phyloP scores from a whole-genome alignment of 1,140 invertebrate genomes.

The Muscidifurax raptorellus region DNA sequence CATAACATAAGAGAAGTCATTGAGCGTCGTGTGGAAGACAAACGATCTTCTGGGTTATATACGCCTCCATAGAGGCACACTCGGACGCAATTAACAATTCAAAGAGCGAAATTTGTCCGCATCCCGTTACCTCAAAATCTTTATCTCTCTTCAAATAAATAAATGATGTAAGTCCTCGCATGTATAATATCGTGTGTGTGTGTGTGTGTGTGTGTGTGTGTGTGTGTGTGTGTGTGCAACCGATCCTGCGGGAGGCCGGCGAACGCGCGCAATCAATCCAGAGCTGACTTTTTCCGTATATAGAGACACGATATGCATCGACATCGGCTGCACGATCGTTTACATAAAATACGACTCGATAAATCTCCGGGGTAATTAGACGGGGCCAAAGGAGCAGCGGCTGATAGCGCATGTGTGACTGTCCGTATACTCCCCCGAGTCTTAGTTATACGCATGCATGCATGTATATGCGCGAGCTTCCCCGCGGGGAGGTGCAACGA shows the following conservation, averaged over 20 bases:
- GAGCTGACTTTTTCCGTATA: neutral
- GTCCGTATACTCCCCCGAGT: neutral
- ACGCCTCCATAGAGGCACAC: too few species aligned
- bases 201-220: too few species aligned
- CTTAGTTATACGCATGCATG: neutral
- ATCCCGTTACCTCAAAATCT: conserved; percentile 4
- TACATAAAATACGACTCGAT: conserved; percentile 36
- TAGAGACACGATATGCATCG: conserved; percentile 21
- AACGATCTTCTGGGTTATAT: too few species aligned
- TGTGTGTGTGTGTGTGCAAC: neutral
- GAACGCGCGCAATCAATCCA: neutral
- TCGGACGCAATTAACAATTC: conserved; percentile 21
- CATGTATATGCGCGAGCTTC: neutral
- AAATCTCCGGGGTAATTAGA: conserved; percentile 35
- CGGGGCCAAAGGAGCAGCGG: neutral
- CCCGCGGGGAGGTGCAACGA: conserved; percentile 9
- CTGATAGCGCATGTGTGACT: too few species aligned
- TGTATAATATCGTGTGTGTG: too few species aligned
- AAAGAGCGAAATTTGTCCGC: conserved; percentile 13
- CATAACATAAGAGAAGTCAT: too few species aligned
- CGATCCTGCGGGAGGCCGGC: too few species aligned
- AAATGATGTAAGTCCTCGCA: neutral
- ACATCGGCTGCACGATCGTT: conserved; percentile 14
- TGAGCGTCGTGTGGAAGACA: too few species aligned
- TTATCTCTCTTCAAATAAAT: neutral